phyloP scores from a whole-genome alignment of 2,797 vertebrate species.

The Taenioides sp. region DNA sequence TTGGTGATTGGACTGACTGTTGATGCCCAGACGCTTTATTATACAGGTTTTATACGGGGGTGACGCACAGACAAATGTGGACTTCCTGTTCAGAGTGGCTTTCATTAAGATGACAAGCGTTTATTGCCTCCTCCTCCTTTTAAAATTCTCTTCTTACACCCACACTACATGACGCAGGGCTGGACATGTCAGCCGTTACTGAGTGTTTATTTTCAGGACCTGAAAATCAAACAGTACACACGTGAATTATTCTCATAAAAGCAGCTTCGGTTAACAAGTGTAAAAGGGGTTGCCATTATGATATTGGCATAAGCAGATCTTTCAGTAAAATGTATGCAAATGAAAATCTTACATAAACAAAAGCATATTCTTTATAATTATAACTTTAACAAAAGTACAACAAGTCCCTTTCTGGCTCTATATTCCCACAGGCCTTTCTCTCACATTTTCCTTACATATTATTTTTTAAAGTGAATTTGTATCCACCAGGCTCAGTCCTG shows the following conservation, averaged over 20 bases:
- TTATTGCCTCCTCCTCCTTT: background rate
- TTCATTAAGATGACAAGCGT: background rate
- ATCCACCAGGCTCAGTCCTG: too few relatives aligned
- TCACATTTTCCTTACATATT: too few relatives aligned
- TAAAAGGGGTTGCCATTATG: background rate
- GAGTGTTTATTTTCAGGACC: background rate
- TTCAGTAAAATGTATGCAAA: background rate
- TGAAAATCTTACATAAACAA: background rate
- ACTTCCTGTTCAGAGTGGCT: slow-evolving; percentile 2
- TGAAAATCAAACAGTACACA: background rate
- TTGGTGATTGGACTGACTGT: background rate
- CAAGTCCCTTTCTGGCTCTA: too few relatives aligned
- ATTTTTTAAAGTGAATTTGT: too few relatives aligned
- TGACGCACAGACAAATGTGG: background rate
- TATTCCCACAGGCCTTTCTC: too few relatives aligned
- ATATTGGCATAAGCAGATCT: background rate
- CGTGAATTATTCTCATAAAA: slow-evolving; percentile 1
- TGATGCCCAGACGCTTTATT: background rate
- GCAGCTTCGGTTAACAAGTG: background rate
- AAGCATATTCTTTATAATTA: background rate
- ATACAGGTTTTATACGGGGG: background rate
- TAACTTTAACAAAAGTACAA: too few relatives aligned
- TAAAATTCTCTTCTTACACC: background rate
- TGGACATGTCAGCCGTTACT: background rate
- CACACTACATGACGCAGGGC: background rate